Evolutionary conservation across 2,113 vertebrate genomes (phyloP).

Genomic region (Gymnocephalus cernua): DNA sequence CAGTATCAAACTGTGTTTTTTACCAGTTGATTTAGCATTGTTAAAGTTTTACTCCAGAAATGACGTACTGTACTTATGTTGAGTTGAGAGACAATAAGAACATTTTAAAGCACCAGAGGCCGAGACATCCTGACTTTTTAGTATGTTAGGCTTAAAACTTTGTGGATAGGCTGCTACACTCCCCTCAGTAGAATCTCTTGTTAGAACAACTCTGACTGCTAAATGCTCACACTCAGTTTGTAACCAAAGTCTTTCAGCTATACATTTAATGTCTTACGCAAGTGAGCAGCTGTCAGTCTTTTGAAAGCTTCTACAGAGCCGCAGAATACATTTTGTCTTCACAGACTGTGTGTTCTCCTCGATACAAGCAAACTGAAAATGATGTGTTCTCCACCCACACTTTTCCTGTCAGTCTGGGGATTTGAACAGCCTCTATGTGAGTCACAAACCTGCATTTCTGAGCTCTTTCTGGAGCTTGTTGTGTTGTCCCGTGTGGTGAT

Average conservation of each 20-base stretch:
- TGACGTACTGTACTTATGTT: neutral
- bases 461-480: neutral
- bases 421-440: neutral
- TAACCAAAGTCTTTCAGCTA: no score
- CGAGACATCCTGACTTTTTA: neutral
- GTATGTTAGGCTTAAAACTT: neutral
- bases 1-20: neutral
- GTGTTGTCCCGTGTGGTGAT: neutral
- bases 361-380: no score
- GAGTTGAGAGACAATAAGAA: neutral
- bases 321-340: neutral
- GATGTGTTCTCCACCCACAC: neutral
- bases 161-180: neutral
- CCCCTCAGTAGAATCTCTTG: neutral
- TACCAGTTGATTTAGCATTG: neutral
- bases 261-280: neutral
- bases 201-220: neutral
- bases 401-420: neutral
- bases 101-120: neutral
- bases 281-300: neutral
- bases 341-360: no score
- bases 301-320: neutral
- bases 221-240: neutral
- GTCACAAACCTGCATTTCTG: neutral
- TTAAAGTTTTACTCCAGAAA: neutral